Evolutionary conservation across 2,113 vertebrate genomes (phyloP).

Genomic region (Podarcis muralis): DNA sequence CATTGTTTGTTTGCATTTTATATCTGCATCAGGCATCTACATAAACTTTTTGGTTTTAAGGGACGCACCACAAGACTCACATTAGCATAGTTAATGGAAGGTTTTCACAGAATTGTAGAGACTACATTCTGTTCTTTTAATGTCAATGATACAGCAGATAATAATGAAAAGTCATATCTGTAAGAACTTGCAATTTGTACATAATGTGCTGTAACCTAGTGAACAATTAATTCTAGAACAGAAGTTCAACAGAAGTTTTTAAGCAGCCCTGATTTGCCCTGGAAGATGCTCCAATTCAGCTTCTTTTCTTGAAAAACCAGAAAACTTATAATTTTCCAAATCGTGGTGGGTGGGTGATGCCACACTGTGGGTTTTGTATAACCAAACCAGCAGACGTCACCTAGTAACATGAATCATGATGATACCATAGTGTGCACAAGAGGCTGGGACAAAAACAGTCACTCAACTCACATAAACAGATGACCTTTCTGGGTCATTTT

Average conservation of each 20-base stretch:
- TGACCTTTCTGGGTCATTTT: background rate
- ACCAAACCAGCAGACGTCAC: constrained; percentile 7
- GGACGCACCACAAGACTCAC: background rate
- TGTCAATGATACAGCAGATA: background rate
- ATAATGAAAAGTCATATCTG: background rate
- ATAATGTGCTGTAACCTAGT: background rate
- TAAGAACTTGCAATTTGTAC: background rate
- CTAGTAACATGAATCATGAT: constrained; percentile 5
- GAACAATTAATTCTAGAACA: background rate
- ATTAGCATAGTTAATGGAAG: background rate
- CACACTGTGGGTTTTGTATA: constrained; percentile 19
- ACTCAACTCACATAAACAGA: background rate
- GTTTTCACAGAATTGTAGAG: background rate
- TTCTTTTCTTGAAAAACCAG: background rate
- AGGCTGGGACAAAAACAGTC: background rate
- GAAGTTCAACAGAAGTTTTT: too few relatives aligned
- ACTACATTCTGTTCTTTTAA: background rate
- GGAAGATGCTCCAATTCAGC: background rate
- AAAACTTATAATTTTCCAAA: constrained; percentile 13
- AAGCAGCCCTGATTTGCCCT: background rate
- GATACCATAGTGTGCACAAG: background rate
- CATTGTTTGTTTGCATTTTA: background rate
- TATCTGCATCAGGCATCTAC: background rate
- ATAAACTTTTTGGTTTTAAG: background rate
- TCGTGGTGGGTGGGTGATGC: background rate